These are phyloP conservation scores for Merodon equestris DNA, from an alignment of 2,888 invertebrate species.

Conservation along the genomic window DNA sequence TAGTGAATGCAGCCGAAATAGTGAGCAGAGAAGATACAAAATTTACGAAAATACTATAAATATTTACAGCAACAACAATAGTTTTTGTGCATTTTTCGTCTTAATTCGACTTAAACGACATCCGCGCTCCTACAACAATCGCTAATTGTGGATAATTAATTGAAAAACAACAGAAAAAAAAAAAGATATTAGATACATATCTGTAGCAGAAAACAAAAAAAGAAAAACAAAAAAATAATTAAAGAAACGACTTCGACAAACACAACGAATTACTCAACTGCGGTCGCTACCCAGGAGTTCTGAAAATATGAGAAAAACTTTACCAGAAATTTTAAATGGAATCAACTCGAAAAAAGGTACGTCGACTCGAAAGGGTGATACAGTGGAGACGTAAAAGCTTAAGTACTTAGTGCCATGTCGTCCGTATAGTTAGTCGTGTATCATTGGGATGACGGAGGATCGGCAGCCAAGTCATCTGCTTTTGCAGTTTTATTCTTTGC, in stretches of 20 bases:
- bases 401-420: neutral
- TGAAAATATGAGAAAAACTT: conserved; percentile 49
- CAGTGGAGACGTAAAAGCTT: conserved; percentile 5
- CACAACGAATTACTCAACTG: conserved; percentile 63
- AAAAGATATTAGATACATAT: neutral
- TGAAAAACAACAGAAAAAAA: conserved; percentile 17
- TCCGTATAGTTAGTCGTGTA: neutral
- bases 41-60: neutral
- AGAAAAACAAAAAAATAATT: conserved; percentile 3
- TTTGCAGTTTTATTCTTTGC: conserved; percentile 5
- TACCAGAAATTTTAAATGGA: conserved; percentile 48
- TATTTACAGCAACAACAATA: too few species aligned
- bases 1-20: conserved; percentile 33
- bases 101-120: too few species aligned
- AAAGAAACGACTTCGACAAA: conserved; percentile 58
- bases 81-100: too few species aligned
- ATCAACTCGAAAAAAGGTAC: conserved; percentile 57
- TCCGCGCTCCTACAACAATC: conserved; percentile 23
- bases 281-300: conserved; percentile 58
- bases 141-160: conserved; percentile 42
- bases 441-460: neutral
- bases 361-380: conserved; percentile 6
- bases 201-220: conserved; percentile 3
- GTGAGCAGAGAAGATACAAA: conserved; percentile 26
- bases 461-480: conserved; percentile 37